Evolutionary conservation across 2,888 invertebrate genomes (phyloP).

Genomic region (Platycnemis pennipes): DNA sequence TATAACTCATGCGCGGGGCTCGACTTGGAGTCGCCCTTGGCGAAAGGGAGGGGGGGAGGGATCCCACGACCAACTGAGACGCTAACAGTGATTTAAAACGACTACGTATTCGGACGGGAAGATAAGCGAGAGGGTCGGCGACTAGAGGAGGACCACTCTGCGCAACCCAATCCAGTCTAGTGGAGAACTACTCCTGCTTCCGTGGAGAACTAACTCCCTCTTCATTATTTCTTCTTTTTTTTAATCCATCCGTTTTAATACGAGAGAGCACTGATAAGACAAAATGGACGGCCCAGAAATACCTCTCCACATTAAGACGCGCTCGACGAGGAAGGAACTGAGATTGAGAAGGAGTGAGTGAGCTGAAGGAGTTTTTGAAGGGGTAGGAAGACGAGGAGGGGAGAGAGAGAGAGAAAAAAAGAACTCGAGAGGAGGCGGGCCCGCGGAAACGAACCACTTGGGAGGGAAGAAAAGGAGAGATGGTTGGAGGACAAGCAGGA

Average conservation of each 20-base stretch:
- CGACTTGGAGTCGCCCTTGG: too few species aligned
- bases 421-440: not conserved
- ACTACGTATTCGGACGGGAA: not conserved
- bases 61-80: not conserved
- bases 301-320: not conserved
- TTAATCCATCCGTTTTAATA: not conserved
- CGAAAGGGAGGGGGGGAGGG: not conserved
- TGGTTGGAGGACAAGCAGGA: conserved; percentile 5
- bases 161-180: not conserved
- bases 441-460: not conserved
- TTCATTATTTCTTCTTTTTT: too few species aligned
- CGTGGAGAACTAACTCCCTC: not conserved
- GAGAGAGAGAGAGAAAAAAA: not conserved
- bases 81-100: conserved; percentile 18
- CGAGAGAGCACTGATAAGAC: not conserved
- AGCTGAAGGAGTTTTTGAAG: not conserved
- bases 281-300: conserved; percentile 8
- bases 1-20: not conserved
- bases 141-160: not conserved
- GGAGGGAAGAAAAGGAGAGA: not conserved
- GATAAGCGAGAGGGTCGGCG: not conserved
- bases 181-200: not conserved
- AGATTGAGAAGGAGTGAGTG: not conserved
- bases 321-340: not conserved
- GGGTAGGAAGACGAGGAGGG: not conserved